These are phyloP conservation scores for Uloborus plumipes DNA, from an alignment of 2,888 invertebrate species.

Conservation along the genomic window DNA sequence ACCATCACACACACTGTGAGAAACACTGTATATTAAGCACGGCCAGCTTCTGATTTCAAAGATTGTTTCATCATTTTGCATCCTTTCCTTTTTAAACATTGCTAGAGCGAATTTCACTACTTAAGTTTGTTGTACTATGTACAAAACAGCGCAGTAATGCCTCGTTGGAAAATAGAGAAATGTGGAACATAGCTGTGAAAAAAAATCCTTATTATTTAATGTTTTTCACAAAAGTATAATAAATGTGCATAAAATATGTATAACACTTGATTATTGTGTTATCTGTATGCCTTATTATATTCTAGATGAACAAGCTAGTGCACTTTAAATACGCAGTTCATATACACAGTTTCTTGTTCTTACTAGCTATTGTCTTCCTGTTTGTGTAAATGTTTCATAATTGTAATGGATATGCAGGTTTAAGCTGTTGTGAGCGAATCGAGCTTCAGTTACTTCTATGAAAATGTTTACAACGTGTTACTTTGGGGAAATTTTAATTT, in stretches of 20 bases:
- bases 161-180: too few species aligned
- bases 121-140: slow-evolving; percentile 18
- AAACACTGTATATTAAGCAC: slow-evolving; percentile 6
- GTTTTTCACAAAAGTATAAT: slow-evolving; percentile 29
- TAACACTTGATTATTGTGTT: slow-evolving; percentile 39
- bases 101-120: slow-evolving; percentile 1
- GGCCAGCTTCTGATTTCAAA: slow-evolving; percentile 23
- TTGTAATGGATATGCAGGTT: slow-evolving; percentile 1
- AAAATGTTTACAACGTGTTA: not conserved
- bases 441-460: slow-evolving; percentile 38
- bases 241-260: slow-evolving; percentile 28
- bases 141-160: not conserved
- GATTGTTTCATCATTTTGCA: slow-evolving; percentile 10
- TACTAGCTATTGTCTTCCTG: slow-evolving; percentile 53
- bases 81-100: slow-evolving; percentile 5
- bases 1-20: slow-evolving; percentile 8
- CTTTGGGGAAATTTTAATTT: not conserved
- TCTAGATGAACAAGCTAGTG: slow-evolving; percentile 26
- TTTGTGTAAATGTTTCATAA: slow-evolving; percentile 32
- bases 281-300: slow-evolving; percentile 30
- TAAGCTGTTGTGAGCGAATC: slow-evolving; percentile 9
- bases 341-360: slow-evolving; percentile 29
- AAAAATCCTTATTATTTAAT: slow-evolving; percentile 24
- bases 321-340: slow-evolving; percentile 38
- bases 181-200: not conserved